Base-by-base conservation (phyloP, 2,113 vertebrate genomes). In the Sorex fumeus region DNA sequence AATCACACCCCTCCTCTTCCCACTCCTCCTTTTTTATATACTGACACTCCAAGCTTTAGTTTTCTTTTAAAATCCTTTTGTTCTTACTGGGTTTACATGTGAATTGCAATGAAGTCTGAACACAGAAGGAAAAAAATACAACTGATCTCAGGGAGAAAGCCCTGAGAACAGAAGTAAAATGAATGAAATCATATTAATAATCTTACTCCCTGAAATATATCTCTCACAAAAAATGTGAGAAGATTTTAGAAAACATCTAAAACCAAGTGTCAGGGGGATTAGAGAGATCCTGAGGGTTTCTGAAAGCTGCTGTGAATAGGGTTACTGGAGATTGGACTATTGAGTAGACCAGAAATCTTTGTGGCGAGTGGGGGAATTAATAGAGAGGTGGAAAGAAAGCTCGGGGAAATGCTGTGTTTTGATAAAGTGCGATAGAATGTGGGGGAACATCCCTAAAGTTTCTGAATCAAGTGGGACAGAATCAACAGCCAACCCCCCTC, bases 401-500 rank as follows among this genome's bases (percentile, higher is more conserved):
- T 40, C 40, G 9, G 32, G n/a, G 9, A 45, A 30, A 23, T 27
- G 47, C 19, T 32, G 23, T 47, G 32, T 32, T 64, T n/a, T 90
- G 75, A 69, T 57, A 64, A 85, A 84, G 11, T 19, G 9, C 47
- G 70, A 74, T 40, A 53, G 0, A 6, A 23, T 8, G 27, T 25
- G 4, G 19, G 19, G 19, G 3, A 16, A 25, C 34, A 69, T 82
- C 50, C 85, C 60, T 84, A 34, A 62, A 3, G 18, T 83, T 83
- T 83, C 77, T 89, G n/a, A 91, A 84, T 84, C 53, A 90, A 72
- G 40, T 78, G 11, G 75, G n/a, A 53, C 9, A 70, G 28, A 91
- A 84, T 84, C 53, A 90, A 72, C 50, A 11, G 43, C n/a, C 23
- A 43, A 79, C 50, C 19, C 2, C 28, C 28, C 4, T 23, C 27